Base-by-base conservation (phyloP, 2,888 invertebrate species). In the Aphidoletes aphidimyza region DNA sequence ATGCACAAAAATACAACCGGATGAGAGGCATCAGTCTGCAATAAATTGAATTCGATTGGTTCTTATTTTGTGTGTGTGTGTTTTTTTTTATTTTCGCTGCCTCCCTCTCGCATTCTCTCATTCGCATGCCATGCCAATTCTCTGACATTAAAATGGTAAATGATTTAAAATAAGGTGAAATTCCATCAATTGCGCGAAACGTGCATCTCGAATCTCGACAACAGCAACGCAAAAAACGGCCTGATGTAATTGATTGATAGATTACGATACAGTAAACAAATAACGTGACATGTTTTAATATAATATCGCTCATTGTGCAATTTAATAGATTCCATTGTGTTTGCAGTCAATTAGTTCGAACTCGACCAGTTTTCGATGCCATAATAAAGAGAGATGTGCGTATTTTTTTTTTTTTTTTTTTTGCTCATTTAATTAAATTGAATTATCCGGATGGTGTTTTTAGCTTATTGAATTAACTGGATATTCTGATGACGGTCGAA, bases 241-340 rank as follows among this genome's bases (percentile, higher is more conserved):
- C 22, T 22, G 54, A 54, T 54, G 11, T 54, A 54, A 22, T 54
- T 69, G 69, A 69, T 69, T 69, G 69, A 69, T 69, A 30, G 69
- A 69, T 30, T 69, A 30, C 69, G 69, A 30, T n/a, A 30, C 69
- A 30, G 8, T 14, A 42, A 3, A 30, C 69, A 69, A 69, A 69
- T 30, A 69, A 69, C 69, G 69, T 69, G 69, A 69, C 69, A 69
- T n/a, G 69, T 69, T 69, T 30, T 14, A 26, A 69, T 69, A n/a
- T n/a, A 30, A 14, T 34, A 69, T 30, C 69, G n/a, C 69, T 11
- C n/a, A 30, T 69, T 69, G 34, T 69, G 69, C 69, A 69, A 5
- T 69, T 69, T 69, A 30, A 69, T 69, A 69, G 69, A 69, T 30
- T 30, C 30, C 14, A 69, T 69, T 69, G 69, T 69, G 69, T 69